Base-by-base conservation (phyloP, 2,888 invertebrate species). In the Folsomia manolachei region DNA sequence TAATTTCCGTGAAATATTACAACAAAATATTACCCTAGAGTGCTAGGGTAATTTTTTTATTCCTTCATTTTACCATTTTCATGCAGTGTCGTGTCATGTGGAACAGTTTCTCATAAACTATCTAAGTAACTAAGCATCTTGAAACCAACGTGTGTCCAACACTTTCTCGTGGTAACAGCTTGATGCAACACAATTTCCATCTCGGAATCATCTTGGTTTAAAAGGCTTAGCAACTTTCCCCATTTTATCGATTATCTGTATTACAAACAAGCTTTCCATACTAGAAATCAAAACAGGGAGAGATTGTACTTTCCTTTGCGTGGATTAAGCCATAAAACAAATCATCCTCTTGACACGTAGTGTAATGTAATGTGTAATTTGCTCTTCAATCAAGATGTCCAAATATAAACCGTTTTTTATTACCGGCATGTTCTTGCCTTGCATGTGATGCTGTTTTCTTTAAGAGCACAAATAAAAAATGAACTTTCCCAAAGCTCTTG, bases 291-390 rank as follows among this genome's bases (percentile, higher is more conserved):
- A n/a, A n/a, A n/a, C n/a, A n/a, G n/a, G n/a, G n/a, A n/a, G n/a
- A n/a, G n/a, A n/a, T n/a, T n/a, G n/a, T n/a, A n/a, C n/a, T n/a
- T n/a, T n/a, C n/a, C n/a, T n/a, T n/a, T n/a, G n/a, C n/a, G n/a
- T 9, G 39, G 39, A 39, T 39, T 39, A 9, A 39, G 39, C 14
- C 39, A 39, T 39, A 39, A 39, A 39, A 14, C 39, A 39, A 9
- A 39, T 68, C 60, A 60, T 23, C 68, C 67, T 18, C 18, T 56
- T 19, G 24, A 67, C n/a, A 39, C 39, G 14, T 39, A 60, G 18
- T 60, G 60, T 21, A 60, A 60, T 60, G 60, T 21, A 60, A 23
- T 21, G 60, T 60, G 60, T 68, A 68, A 68, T 60, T 68, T 68
- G 25, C 39, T 66, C 66, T 39, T 39, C 39, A 39, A 4, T 39